Evolutionary conservation across 2,888 invertebrate species (phyloP).

Genomic region (Deroplatys truncata): DNA sequence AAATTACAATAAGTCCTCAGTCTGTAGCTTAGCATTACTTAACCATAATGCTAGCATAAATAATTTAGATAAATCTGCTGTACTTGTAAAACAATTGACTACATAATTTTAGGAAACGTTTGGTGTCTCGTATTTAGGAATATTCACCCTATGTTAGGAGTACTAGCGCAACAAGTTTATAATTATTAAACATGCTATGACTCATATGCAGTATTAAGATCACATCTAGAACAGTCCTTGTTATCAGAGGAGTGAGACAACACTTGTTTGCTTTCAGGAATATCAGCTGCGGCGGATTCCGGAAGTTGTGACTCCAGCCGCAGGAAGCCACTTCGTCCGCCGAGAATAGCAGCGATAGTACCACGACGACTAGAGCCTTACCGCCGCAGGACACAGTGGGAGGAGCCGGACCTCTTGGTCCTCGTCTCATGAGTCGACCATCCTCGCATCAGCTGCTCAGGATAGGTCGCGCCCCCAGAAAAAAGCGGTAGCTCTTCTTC

Average conservation of each 20-base stretch:
- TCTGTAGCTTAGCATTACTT: too few species aligned
- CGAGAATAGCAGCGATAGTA: neutral
- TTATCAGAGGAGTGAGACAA: neutral
- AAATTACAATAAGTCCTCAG: too few species aligned
- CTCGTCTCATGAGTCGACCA: neutral
- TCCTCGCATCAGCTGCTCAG: slow-evolving; percentile 6
- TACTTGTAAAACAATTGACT: too few species aligned
- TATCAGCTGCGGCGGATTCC: neutral
- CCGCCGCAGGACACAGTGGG: neutral
- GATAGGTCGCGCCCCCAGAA: slow-evolving; percentile 8
- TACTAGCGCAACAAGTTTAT: too few species aligned
- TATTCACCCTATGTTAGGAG: too few species aligned
- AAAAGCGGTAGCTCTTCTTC: neutral
- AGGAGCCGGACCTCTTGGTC: neutral
- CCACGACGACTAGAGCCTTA: neutral
- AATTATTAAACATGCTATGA: too few species aligned
- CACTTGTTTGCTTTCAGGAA: neutral
- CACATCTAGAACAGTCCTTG: too few species aligned
- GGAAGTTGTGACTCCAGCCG: neutral
- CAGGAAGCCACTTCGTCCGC: neutral
- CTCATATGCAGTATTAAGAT: too few species aligned
- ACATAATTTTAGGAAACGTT: too few species aligned
- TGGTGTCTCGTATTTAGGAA: too few species aligned
- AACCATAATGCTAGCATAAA: too few species aligned
- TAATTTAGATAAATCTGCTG: too few species aligned